A percentile compares a stretch with the other conserved stretches of the same genome.
These are phyloP conservation scores for Oscheius sp. DNA, from an alignment of 2,888 invertebrate genomes.

Conservation along the genomic window DNA sequence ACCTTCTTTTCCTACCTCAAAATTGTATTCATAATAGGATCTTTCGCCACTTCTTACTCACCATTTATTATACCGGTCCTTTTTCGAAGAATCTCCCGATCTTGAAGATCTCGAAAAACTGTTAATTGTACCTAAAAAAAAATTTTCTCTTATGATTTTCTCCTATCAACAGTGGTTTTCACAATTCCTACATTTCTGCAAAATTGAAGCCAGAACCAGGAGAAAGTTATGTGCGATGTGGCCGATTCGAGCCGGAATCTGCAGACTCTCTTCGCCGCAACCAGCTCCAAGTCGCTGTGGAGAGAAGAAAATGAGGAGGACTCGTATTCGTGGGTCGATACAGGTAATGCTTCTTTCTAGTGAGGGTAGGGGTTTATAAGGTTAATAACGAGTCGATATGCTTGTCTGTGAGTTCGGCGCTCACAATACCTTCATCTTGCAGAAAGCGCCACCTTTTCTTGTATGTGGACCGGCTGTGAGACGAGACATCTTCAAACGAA, in stretches of 20 bases:
- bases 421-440: not conserved
- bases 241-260: too few relatives aligned
- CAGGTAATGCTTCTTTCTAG: too few relatives aligned
- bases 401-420: too few relatives aligned
- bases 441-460: not conserved
- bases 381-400: too few relatives aligned
- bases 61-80: not conserved
- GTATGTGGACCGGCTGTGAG: constrained; percentile 11
- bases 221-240: too few relatives aligned
- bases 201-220: too few relatives aligned
- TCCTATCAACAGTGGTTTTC: too few relatives aligned
- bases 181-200: too few relatives aligned
- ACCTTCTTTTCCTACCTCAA: too few relatives aligned
- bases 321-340: not conserved
- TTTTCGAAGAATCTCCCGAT: not conserved
- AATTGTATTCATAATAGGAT: not conserved
- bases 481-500: not conserved
- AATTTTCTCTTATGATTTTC: not conserved
- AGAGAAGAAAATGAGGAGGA: not conserved
- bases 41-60: not conserved
- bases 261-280: not conserved
- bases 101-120: not conserved
- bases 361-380: too few relatives aligned
- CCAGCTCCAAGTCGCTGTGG: not conserved
- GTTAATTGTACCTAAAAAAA: not conserved